Base-by-base conservation (phyloP, 2,797 vertebrate species). In the Sebastes aleutianus region DNA sequence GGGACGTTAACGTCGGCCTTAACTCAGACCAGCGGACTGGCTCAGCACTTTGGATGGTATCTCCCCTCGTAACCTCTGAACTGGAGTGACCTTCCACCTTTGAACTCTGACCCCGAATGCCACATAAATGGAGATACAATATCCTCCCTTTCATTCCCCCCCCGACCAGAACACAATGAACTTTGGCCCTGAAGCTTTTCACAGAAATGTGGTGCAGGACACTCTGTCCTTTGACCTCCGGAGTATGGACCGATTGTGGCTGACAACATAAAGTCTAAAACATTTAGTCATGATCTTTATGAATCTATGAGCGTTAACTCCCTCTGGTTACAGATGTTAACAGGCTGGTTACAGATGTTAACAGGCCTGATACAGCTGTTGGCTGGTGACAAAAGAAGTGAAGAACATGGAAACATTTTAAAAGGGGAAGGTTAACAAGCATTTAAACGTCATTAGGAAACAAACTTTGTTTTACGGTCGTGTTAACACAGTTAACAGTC, bases 61-160 rank as follows among this genome's bases (percentile, higher is more conserved):
- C 93, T 95, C 86, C 82, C 90, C 90, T 89, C 82, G 85, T 90
- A 72, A 95, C 95, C 94, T 93, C 68, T 93, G 90, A 93, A 85
- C 93, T 69, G 62, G 36, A 34, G 43, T 24, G 92, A 95, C 95
- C 95, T 93, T 93, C 96, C 92, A 93, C 89, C 94, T 96, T 92
- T 95, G 91, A 94, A 90, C 95, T 92, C 75, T 93, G 87, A 94
- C 92, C 93, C 88, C 10, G 53, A 88, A 89, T 90, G 90, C 95
- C 93, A 95, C 94, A 94, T 95, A 93, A 95, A 95, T 95, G 92
- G 93, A 95, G 95, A 96, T 95, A 94, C 95, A 94, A 96, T 95
- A 92, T 94, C 94, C 94, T 89, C 91, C 87, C 93, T 91, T 93
- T 95, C 93, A 91, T 90, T 90, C n/a, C 90, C 89, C 85, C 86